A percentile compares a stretch with the other conserved stretches of the same genome.
Conservation (phyloP, 2,888 invertebrate species). For the Polia nebulosa region DNA sequence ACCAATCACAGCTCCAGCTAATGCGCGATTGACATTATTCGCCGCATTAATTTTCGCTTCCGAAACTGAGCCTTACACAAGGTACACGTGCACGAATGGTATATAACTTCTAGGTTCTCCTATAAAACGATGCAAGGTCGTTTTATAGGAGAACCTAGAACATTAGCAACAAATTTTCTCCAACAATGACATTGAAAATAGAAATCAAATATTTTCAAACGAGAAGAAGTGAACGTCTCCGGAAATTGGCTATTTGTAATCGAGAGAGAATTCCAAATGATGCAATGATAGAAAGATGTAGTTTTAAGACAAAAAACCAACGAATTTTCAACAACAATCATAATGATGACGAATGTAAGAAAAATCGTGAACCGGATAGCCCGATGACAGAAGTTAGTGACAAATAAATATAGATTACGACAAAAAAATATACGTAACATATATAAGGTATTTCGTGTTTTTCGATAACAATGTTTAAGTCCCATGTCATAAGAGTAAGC, state of each 20-base stretch:
- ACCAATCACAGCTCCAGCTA: not conserved
- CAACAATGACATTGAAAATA: not conserved
- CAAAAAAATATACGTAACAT: too few species aligned
- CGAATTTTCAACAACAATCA: not conserved
- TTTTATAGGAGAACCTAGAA: not conserved
- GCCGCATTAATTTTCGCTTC: not conserved
- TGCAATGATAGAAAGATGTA: not conserved
- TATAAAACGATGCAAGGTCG: too few species aligned
- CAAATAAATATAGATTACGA: too few species aligned
- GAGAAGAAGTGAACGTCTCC: slow-evolving; percentile 12
- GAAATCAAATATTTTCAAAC: slow-evolving; percentile 29
- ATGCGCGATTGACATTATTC: too few species aligned
- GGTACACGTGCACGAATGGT: too few species aligned
- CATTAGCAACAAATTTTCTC: slow-evolving; percentile 1
- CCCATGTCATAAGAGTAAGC: too few species aligned
- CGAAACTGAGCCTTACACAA: not conserved
- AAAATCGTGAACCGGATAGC: not conserved
- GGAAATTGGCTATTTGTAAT: slow-evolving; percentile 43
- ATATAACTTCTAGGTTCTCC: too few species aligned
- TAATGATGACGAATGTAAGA: not conserved
- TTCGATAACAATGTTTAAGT: too few species aligned
- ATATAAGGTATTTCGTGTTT: too few species aligned
- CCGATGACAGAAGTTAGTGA: not conserved
- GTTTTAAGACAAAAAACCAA: not conserved
- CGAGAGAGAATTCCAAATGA: slow-evolving; percentile 19